phyloP scores from a whole-genome alignment of 2,888 invertebrate genomes.

The Pocota personata region DNA sequence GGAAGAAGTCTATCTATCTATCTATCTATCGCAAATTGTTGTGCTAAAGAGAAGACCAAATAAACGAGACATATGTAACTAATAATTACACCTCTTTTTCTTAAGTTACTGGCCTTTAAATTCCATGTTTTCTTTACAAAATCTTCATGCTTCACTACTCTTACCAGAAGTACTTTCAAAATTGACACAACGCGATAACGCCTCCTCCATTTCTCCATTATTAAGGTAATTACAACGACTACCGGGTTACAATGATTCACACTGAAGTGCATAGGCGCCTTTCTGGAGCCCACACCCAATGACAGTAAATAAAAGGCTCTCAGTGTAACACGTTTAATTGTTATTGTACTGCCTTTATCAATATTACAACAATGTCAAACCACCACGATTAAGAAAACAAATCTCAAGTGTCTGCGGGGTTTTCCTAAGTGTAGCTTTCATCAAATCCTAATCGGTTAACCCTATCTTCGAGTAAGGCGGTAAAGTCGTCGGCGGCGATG shows the following conservation, averaged over 20 bases:
- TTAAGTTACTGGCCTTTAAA: neutral
- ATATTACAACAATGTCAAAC: conserved; percentile 49
- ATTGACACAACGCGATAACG: conserved; percentile 20
- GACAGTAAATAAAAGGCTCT: conserved; percentile 16
- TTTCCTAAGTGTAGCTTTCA: conserved; percentile 42
- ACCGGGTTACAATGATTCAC: conserved; percentile 10
- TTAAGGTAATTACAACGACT: conserved; percentile 21
- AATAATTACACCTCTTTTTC: no score
- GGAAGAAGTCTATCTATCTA: no score
- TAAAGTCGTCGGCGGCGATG: neutral
- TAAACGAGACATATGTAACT: no score
- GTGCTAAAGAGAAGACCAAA: no score
- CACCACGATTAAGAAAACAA: conserved; percentile 57
- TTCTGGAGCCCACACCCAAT: conserved; percentile 37
- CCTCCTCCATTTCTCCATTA: neutral
- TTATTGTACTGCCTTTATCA: conserved; percentile 48
- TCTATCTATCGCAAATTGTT: no score
- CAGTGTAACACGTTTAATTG: conserved; percentile 43
- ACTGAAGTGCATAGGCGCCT: conserved; percentile 49
- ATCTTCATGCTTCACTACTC: neutral
- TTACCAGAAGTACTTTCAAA: neutral
- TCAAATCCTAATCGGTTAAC: conserved; percentile 47
- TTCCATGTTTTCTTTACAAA: neutral
- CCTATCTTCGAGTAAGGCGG: conserved; percentile 28
- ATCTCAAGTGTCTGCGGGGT: conserved; percentile 52